phyloP scores from a whole-genome alignment of 2,797 vertebrate genomes.

The Chloroceryle amazona region DNA sequence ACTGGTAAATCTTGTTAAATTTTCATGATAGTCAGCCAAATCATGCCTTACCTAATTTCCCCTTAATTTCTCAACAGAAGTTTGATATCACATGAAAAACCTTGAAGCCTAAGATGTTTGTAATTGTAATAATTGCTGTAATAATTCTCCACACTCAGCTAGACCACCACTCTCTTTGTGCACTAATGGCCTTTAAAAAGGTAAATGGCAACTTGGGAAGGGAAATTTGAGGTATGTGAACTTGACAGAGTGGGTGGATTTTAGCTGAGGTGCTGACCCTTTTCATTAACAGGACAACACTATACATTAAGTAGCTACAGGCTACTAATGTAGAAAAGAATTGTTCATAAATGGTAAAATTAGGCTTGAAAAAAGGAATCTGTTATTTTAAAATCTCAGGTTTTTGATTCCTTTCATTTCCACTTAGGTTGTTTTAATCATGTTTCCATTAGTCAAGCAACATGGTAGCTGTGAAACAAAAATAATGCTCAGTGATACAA shows the following conservation, averaged over 20 bases:
- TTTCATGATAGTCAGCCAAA: background rate
- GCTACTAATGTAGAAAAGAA: background rate
- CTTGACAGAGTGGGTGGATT: background rate
- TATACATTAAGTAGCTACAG: background rate
- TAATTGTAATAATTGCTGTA: background rate
- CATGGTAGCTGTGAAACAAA: background rate
- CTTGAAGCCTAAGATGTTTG: background rate
- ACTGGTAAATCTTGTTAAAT: background rate
- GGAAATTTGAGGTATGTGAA: background rate
- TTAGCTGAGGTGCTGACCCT: background rate
- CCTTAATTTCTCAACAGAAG: background rate
- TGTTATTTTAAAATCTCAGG: background rate
- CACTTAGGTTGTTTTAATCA: background rate
- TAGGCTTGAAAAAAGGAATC: background rate
- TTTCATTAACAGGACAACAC: background rate
- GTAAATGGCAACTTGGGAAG: background rate
- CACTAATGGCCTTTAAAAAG: background rate
- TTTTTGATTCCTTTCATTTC: background rate
- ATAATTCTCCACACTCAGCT: background rate
- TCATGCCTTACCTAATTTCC: background rate
- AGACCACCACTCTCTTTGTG: background rate
- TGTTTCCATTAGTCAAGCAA: background rate
- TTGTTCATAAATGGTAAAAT: background rate
- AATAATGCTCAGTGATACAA: background rate
- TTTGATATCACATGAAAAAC: background rate